Evolutionary conservation across 2,113 vertebrate genomes (phyloP).

Genomic region (Ranitomeya variabilis): DNA sequence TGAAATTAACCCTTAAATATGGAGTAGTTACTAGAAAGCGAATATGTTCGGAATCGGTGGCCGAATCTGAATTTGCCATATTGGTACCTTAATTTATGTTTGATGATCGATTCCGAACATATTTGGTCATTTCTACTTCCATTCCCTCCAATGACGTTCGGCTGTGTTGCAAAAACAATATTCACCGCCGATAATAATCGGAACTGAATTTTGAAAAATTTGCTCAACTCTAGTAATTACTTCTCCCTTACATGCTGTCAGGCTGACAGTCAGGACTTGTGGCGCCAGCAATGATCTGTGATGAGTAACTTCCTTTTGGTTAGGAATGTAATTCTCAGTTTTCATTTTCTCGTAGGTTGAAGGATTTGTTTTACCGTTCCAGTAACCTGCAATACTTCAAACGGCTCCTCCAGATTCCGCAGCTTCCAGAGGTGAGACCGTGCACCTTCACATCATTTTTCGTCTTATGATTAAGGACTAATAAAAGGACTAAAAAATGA

Average conservation of each 20-base stretch:
- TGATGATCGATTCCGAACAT: too few species aligned
- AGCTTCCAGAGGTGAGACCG: slow-evolving; percentile 90
- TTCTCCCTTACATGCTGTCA: too few species aligned
- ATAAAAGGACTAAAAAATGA: background rate
- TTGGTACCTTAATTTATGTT: too few species aligned
- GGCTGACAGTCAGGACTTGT: background rate
- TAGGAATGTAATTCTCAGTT: background rate
- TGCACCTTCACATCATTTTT: background rate
- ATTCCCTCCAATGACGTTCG: too few species aligned
- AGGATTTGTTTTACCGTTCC: slow-evolving; percentile 95
- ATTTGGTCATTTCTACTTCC: too few species aligned
- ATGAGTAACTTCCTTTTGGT: background rate
- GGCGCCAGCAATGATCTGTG: background rate
- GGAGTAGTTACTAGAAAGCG: too few species aligned
- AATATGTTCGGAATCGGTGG: too few species aligned
- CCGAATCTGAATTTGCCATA: too few species aligned
- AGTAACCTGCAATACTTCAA: slow-evolving; percentile 99
- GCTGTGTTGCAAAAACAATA: too few species aligned
- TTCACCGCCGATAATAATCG: too few species aligned
- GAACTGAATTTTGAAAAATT: too few species aligned
- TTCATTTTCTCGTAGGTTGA: slow-evolving; percentile 74
- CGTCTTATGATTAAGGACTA: background rate
- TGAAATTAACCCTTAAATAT: background rate
- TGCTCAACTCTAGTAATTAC: too few species aligned
- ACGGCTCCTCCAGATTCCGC: slow-evolving; percentile 94